Percentiles rank a stretch among this genome's conserved stretches.
Evolutionary conservation across 2,888 invertebrate species (phyloP).

Genomic region (Xestia xanthographa): DNA sequence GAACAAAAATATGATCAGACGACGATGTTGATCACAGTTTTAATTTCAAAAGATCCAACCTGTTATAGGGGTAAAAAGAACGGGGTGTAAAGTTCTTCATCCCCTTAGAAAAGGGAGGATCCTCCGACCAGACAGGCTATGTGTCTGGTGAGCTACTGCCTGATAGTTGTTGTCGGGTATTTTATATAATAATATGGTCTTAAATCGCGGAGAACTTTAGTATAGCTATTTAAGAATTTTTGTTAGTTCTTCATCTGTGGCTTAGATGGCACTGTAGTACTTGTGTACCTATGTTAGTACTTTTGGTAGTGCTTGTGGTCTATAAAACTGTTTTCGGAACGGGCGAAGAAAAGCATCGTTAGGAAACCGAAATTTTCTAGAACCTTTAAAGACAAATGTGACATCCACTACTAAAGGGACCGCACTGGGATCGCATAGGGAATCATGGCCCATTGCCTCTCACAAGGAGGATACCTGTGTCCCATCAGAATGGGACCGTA

Average conservation of each 20-base stretch:
- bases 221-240: not conserved
- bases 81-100: not conserved
- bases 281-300: not conserved
- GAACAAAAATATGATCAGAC: not conserved
- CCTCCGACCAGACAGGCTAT: not conserved
- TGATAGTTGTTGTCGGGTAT: not conserved
- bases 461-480: not conserved
- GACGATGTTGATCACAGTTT: not conserved
- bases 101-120: not conserved
- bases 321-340: not conserved
- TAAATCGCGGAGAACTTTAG: not conserved
- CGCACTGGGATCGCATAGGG: not conserved
- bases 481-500: not conserved
- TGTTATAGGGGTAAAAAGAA: not conserved
- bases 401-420: not conserved
- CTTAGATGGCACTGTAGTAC: not conserved
- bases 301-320: not conserved
- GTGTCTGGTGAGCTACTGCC: not conserved
- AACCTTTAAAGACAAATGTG: not conserved
- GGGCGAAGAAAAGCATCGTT: not conserved
- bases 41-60: not conserved
- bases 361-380: not conserved
- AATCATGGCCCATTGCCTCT: not conserved
- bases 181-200: not conserved
- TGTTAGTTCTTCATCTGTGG: not conserved